phyloP scores from a whole-genome alignment of 2,888 invertebrate species.

The Hemaris fuciformis region DNA sequence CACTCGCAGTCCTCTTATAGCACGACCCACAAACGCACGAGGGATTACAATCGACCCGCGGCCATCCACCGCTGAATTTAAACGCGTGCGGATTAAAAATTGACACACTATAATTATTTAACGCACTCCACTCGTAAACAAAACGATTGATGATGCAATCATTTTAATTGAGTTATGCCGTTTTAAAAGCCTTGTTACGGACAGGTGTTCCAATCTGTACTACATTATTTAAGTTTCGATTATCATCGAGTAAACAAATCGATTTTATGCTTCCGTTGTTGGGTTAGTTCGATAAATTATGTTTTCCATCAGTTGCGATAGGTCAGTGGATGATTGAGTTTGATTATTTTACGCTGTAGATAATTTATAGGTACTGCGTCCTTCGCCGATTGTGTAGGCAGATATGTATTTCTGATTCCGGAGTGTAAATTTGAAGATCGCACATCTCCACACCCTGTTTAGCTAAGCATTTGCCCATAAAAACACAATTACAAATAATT shows the following conservation, averaged over 20 bases:
- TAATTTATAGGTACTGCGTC: too few species aligned
- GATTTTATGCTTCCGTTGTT: not conserved
- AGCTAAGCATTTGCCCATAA: too few species aligned
- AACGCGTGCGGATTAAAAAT: constrained; percentile 46
- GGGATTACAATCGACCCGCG: constrained; percentile 18
- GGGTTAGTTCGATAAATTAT: not conserved
- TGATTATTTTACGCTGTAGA: not conserved
- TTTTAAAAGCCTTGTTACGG: constrained; percentile 12
- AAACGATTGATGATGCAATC: constrained; percentile 32
- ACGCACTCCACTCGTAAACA: constrained; percentile 25
- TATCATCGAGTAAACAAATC: constrained; percentile 22
- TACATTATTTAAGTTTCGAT: constrained; percentile 39
- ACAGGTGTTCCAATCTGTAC: constrained; percentile 3
- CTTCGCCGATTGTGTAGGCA: too few species aligned
- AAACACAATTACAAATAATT: too few species aligned
- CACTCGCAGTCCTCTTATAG: not conserved
- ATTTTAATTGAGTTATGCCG: constrained; percentile 21
- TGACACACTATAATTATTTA: constrained; percentile 42
- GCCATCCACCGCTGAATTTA: constrained; percentile 40
- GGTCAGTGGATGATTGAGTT: not conserved
- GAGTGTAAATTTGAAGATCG: too few species aligned
- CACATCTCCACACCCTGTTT: too few species aligned
- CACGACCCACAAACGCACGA: not conserved
- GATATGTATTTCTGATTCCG: too few species aligned
- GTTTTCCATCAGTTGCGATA: not conserved